Evolutionary conservation across 2,113 vertebrate genomes (phyloP).

Genomic region (Dicrurus megarhynchus): DNA sequence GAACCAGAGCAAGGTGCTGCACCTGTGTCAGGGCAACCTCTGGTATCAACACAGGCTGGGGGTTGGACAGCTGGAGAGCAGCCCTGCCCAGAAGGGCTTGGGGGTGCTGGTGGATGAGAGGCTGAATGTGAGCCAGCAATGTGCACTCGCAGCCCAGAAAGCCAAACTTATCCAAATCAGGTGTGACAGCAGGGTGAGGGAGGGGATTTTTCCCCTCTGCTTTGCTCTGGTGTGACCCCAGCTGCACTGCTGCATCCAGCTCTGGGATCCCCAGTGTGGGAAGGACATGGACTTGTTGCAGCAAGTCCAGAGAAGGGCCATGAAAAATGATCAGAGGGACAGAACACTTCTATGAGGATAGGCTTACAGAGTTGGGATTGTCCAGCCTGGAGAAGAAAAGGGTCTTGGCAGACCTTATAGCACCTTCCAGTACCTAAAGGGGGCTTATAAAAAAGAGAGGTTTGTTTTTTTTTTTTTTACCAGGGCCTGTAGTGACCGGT

Average conservation of each 20-base stretch:
- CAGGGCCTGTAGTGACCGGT: neutral
- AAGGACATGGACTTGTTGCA: neutral
- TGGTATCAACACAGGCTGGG: rapidly evolving
- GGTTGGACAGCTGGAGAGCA: neutral
- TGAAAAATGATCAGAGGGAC: neutral
- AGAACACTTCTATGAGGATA: neutral
- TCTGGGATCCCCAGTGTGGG: rapidly evolving
- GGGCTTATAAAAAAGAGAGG: neutral
- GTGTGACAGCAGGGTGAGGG: neutral
- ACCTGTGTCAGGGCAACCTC: rapidly evolving
- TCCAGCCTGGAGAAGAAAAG: neutral
- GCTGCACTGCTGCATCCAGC: neutral
- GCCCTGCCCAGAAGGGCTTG: neutral
- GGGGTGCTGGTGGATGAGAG: neutral
- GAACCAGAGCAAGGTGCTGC: neutral
- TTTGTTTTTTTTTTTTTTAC: neutral
- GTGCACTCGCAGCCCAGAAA: rapidly evolving
- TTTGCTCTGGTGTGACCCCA: neutral
- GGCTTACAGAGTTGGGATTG: neutral
- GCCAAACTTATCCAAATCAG: rapidly evolving
- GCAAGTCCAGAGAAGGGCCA: neutral
- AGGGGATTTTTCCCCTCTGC: neutral
- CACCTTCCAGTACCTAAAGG: neutral
- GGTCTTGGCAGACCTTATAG: neutral
- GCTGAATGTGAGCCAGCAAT: rapidly evolving